These are phyloP conservation scores for Ceyx melanurus DNA, from an alignment of 2,113 vertebrate genomes.

Conservation along the genomic window DNA sequence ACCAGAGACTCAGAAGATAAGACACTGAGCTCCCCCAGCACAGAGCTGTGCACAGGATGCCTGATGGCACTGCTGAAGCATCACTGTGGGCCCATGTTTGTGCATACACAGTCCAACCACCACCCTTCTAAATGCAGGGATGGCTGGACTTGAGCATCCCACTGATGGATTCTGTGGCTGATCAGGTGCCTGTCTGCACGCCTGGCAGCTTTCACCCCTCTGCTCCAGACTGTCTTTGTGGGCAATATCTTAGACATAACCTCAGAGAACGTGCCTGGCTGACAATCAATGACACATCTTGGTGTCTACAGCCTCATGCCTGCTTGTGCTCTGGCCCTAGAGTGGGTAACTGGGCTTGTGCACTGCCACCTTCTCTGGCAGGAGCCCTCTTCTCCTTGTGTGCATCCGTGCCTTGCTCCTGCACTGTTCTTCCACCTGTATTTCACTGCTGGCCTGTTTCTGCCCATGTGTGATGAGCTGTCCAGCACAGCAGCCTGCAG, in stretches of 20 bases:
- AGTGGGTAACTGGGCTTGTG: not conserved
- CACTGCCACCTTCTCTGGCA: not conserved
- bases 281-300: not conserved
- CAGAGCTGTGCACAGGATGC: not conserved
- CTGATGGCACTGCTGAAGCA: not conserved
- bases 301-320: no score
- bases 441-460: not conserved
- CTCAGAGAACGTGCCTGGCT: not conserved
- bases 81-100: not conserved
- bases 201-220: not conserved
- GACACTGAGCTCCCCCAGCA: not conserved
- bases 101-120: not conserved
- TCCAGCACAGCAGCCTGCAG: not conserved
- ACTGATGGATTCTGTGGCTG: not conserved
- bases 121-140: not conserved
- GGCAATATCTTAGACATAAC: not conserved
- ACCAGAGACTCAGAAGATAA: not conserved
- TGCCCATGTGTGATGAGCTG: accelerated
- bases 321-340: not conserved
- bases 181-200: not conserved
- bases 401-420: not conserved
- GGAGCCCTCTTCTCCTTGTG: not conserved
- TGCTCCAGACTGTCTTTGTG: not conserved
- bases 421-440: not conserved
- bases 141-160: not conserved